Conservation (phyloP, 2,113 vertebrate genomes). For the Melierax canorus region DNA sequence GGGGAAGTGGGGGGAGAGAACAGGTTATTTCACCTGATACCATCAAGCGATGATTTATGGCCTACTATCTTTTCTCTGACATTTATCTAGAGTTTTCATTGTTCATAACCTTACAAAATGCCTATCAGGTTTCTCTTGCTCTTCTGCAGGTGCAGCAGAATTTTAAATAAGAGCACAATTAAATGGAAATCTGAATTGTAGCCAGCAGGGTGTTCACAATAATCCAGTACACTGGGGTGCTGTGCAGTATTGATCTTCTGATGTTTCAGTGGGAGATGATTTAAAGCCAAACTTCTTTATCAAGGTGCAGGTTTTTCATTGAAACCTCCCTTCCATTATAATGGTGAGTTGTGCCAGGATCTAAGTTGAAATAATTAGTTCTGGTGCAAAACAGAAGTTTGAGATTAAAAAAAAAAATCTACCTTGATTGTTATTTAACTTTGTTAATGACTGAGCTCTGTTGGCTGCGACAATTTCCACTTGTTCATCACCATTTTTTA, state of each 20-base stretch:
- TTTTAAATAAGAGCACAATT: slow-evolving; percentile 70
- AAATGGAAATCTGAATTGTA: slow-evolving; percentile 64
- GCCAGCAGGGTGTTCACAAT: slow-evolving; percentile 56
- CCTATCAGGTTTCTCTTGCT: background rate
- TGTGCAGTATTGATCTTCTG: slow-evolving; percentile 36
- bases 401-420: background rate
- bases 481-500: background rate
- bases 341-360: background rate
- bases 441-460: background rate
- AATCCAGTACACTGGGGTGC: background rate
- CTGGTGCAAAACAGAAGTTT: background rate
- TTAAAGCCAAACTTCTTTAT: slow-evolving; percentile 9
- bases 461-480: background rate
- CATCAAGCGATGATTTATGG: slow-evolving; percentile 70
- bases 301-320: background rate
- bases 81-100: slow-evolving; percentile 64
- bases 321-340: background rate
- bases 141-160: slow-evolving; percentile 42
- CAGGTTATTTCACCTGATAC: slow-evolving; percentile 45
- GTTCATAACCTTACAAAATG: slow-evolving; percentile 59
- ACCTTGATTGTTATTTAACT: slow-evolving; percentile 3
- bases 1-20: background rate
- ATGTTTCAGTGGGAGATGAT: slow-evolving; percentile 14
- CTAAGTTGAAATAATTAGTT: slow-evolving; percentile 3
- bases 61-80: slow-evolving; percentile 34